A percentile compares a stretch with the other conserved stretches of the same genome.
These are phyloP conservation scores for Luscinia luscinia DNA, from an alignment of 2,797 vertebrate species.

Conservation along the genomic window DNA sequence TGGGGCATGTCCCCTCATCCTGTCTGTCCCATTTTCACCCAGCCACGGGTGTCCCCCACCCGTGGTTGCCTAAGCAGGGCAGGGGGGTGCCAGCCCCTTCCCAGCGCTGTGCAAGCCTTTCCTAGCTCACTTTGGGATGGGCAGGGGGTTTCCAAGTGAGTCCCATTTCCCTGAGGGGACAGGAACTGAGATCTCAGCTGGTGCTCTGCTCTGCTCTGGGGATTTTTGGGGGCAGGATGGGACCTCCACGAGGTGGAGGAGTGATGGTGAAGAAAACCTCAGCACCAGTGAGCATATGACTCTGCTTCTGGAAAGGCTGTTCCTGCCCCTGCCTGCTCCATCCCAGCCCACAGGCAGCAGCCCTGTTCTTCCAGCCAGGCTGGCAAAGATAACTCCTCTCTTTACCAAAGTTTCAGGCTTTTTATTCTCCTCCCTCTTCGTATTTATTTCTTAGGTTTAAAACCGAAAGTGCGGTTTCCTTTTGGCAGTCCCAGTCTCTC, in stretches of 20 bases:
- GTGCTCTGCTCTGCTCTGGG: rapidly evolving
- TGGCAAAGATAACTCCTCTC: rapidly evolving
- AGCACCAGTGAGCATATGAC: rapidly evolving
- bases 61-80: background rate
- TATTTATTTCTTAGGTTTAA: background rate
- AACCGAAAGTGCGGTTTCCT: rapidly evolving
- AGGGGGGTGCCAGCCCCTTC: background rate
- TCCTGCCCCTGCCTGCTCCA: background rate
- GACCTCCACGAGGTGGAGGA: background rate
- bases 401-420: background rate
- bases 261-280: background rate
- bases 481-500: rapidly evolving
- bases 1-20: background rate
- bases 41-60: background rate
- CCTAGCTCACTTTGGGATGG: background rate
- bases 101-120: rapidly evolving
- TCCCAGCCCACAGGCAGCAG: background rate
- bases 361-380: background rate
- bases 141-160: rapidly evolving
- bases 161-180: background rate
- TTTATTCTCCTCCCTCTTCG: background rate
- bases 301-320: background rate
- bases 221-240: background rate
- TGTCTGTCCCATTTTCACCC: background rate
- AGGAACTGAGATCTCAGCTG: background rate